Percentiles rank a stretch among this genome's conserved stretches.
Conservation (phyloP, 2,888 invertebrate species). For the Drosophila neonasuta region DNA sequence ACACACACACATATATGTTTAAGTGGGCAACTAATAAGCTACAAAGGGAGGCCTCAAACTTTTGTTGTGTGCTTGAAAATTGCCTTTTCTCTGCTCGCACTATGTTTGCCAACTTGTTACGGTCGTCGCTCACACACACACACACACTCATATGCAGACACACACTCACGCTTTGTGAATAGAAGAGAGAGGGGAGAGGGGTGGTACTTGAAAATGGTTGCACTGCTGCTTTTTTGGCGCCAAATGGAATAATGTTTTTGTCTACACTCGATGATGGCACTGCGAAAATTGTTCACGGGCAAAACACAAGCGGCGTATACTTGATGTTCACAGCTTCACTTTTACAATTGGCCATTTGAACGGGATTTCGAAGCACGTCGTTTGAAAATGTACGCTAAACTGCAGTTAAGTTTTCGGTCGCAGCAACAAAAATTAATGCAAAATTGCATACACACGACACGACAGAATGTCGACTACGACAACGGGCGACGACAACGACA, state of each 20-base stretch:
- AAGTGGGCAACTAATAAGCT: slow-evolving; percentile 1
- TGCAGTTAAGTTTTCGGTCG: slow-evolving; percentile 68
- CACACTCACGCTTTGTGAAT: slow-evolving; percentile 5
- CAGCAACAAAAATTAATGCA: slow-evolving; percentile 74
- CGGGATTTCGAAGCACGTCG: slow-evolving; percentile 60
- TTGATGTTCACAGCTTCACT: slow-evolving; percentile 50
- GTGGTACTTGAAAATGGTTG: slow-evolving; percentile 30
- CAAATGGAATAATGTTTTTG: slow-evolving; percentile 56
- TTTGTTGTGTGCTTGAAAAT: slow-evolving; percentile 32
- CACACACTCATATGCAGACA: slow-evolving; percentile 12
- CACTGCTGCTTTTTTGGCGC: slow-evolving; percentile 62
- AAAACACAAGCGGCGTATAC: slow-evolving; percentile 42
- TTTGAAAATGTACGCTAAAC: slow-evolving; percentile 67
- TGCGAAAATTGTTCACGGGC: slow-evolving; percentile 29
- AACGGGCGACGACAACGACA: slow-evolving; percentile 25
- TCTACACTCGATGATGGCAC: slow-evolving; percentile 20
- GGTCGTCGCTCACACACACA: slow-evolving; percentile 27
- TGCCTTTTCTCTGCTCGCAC: slow-evolving; percentile 23
- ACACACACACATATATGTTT: slow-evolving; percentile 9
- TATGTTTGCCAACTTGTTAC: slow-evolving; percentile 68
- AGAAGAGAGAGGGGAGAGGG: background rate
- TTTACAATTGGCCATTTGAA: slow-evolving; percentile 50
- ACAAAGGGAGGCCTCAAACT: slow-evolving; percentile 13
- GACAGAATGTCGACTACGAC: slow-evolving; percentile 43
- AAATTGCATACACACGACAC: slow-evolving; percentile 75